phyloP scores from a whole-genome alignment of 1,140 invertebrate species.

The Alviniconcha marisindica region DNA sequence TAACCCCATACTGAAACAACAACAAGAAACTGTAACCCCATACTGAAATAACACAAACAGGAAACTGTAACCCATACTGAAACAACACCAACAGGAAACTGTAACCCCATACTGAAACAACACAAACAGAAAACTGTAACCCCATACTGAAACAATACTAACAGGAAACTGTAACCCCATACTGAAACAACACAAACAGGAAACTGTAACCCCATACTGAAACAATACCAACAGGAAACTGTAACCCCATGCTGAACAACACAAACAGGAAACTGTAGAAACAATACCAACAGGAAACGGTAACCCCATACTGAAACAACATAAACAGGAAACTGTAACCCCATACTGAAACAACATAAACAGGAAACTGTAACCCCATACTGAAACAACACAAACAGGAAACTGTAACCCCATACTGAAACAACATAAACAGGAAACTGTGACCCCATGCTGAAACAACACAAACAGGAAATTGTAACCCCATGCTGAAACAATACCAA shows the following conservation, averaged over 20 bases:
- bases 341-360: not conserved
- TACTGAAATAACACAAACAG: not conserved
- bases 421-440: not conserved
- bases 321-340: not conserved
- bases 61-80: not conserved
- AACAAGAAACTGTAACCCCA: not conserved
- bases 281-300: too few relatives aligned
- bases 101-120: not conserved
- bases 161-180: slow-evolving; percentile 77
- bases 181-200: not conserved
- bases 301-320: slow-evolving; percentile 80
- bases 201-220: too few relatives aligned
- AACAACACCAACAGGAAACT: not conserved
- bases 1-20: not conserved
- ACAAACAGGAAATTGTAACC: too few relatives aligned
- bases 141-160: slow-evolving; percentile 71
- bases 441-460: not conserved
- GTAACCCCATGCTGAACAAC: slow-evolving; percentile 81
- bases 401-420: not conserved
- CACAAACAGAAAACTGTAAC: not conserved
- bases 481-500: too few relatives aligned
- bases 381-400: not conserved
- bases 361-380: not conserved
- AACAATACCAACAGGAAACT: too few relatives aligned
- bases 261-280: too few relatives aligned